Percentiles rank a stretch among this genome's conserved stretches.
phyloP scores from a whole-genome alignment of 2,113 vertebrate species.

The Garra rufa region DNA sequence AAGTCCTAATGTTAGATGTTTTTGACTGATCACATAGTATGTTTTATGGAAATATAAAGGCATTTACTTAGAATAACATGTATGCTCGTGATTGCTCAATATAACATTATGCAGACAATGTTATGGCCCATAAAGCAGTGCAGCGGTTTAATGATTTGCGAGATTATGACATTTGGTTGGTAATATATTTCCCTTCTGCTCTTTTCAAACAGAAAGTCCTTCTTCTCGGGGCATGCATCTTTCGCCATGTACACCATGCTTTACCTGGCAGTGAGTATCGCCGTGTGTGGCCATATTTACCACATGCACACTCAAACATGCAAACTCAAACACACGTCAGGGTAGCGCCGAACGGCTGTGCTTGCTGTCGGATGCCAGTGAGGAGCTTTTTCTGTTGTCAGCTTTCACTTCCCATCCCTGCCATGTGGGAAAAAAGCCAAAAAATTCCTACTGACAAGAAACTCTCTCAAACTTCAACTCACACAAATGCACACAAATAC shows the following conservation, averaged over 20 bases:
- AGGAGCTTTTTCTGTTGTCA: slow-evolving; percentile 44
- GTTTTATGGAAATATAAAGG: background rate
- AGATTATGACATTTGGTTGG: slow-evolving; percentile 5
- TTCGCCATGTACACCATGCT: slow-evolving; percentile 83
- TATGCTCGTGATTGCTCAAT: background rate
- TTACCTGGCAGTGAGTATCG: slow-evolving; percentile 80
- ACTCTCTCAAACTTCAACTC: slow-evolving; percentile 50
- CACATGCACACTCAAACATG: slow-evolving; percentile 45
- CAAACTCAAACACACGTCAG: background rate
- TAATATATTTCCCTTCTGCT: slow-evolving; percentile 43
- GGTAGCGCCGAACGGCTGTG: slow-evolving; percentile 16
- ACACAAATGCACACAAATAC: slow-evolving; percentile 63
- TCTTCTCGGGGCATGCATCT: slow-evolving; percentile 82
- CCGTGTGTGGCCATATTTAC: slow-evolving; percentile 28
- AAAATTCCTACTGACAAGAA: slow-evolving; percentile 49
- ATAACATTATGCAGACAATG: slow-evolving; percentile 3
- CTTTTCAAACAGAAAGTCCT: slow-evolving; percentile 79
- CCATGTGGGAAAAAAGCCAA: slow-evolving; percentile 43
- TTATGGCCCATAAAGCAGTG: slow-evolving; percentile 16
- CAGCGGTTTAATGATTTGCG: slow-evolving; percentile 21
- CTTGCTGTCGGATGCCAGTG: slow-evolving; percentile 22
- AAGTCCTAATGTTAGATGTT: background rate
- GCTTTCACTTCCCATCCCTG: slow-evolving; percentile 34
- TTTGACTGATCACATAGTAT: background rate
- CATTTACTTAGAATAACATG: background rate